phyloP scores from a whole-genome alignment of 2,113 vertebrate genomes.

The Aphelocoma coerulescens region DNA sequence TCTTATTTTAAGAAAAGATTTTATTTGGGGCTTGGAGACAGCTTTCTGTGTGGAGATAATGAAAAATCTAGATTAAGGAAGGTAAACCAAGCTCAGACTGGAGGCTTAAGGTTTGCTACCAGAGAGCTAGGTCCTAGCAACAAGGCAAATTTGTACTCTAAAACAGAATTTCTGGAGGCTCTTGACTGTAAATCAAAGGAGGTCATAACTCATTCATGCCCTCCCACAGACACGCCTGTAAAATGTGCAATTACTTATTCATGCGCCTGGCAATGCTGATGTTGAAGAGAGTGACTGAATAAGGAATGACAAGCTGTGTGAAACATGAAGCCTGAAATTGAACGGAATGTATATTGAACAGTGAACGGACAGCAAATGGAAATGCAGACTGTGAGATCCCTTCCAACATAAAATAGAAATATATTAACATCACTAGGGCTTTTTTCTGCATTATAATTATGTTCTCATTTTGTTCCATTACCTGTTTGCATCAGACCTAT shows the following conservation, averaged over 20 bases:
- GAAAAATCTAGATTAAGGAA: neutral
- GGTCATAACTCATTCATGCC: neutral
- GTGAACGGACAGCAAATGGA: neutral
- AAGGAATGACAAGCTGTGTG: neutral
- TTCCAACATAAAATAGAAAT: neutral
- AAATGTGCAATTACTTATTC: conserved; percentile 17
- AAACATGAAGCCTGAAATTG: neutral
- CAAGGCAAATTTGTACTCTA: neutral
- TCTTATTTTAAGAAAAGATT: neutral
- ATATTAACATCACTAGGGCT: neutral
- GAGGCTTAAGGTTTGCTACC: neutral
- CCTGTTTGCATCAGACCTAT: neutral
- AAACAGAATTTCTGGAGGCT: neutral
- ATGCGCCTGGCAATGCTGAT: neutral
- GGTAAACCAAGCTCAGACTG: neutral
- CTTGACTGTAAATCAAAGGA: neutral
- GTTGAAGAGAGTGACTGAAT: neutral
- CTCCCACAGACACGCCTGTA: neutral
- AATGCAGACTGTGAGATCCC: neutral
- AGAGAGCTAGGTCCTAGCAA: neutral
- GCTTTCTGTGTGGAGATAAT: neutral
- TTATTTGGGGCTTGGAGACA: neutral
- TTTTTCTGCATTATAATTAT: neutral
- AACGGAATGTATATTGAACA: neutral
- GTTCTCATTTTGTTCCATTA: neutral